phyloP scores from a whole-genome alignment of 2,797 vertebrate species.

The Loris lydekkerianus region DNA sequence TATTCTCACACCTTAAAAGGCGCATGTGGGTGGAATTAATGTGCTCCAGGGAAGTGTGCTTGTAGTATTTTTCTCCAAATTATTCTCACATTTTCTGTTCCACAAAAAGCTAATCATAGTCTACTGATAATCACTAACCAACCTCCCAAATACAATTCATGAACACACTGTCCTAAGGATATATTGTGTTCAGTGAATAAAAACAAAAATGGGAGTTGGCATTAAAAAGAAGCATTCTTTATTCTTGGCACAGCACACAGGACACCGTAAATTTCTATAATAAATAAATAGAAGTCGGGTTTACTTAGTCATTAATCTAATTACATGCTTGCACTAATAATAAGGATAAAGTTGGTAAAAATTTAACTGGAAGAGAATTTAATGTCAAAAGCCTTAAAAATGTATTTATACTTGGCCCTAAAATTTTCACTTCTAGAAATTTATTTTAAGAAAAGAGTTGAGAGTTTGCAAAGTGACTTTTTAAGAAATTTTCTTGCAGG shows the following conservation, averaged over 20 bases:
- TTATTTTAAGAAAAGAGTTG: constrained; percentile 55
- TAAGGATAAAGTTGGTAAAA: not conserved
- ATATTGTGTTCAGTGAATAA: not conserved
- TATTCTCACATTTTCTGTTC: constrained; percentile 57
- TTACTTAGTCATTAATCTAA: not conserved
- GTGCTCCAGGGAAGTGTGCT: not conserved
- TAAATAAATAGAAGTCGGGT: not conserved
- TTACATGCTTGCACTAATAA: not conserved
- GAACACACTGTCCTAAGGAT: not conserved
- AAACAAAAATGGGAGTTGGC: constrained; percentile 54
- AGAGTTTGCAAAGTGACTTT: not conserved
- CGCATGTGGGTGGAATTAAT: constrained; percentile 55
- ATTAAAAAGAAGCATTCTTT: not conserved
- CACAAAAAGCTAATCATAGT: constrained; percentile 64
- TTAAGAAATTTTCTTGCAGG: constrained; percentile 1
- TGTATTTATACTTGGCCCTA: not conserved
- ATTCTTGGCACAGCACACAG: not conserved
- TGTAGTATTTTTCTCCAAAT: constrained; percentile 15
- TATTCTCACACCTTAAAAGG: constrained; percentile 52
- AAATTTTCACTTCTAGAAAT: not conserved
- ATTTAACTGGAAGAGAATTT: constrained; percentile 18
- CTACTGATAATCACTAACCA: constrained; percentile 41
- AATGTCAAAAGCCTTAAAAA: constrained; percentile 2
- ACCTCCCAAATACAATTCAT: constrained; percentile 22
- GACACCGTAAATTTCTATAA: not conserved